Conservation (phyloP, 2,888 invertebrate species). For the Eudasyphora cyanicolor region DNA sequence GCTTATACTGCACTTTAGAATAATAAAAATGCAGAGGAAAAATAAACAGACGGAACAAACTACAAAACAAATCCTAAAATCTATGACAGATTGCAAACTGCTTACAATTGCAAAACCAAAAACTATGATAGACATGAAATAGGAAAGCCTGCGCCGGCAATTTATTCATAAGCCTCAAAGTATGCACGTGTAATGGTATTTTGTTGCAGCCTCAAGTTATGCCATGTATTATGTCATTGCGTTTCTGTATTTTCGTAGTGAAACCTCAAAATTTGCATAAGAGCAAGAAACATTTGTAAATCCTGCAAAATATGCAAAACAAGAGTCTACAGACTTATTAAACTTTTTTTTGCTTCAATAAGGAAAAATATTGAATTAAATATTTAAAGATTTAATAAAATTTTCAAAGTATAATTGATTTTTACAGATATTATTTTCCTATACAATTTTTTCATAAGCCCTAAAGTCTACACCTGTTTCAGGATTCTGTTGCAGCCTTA, state of each 20-base stretch:
- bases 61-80: neutral
- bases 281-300: neutral
- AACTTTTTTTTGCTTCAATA: too few relatives aligned
- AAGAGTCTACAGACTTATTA: neutral
- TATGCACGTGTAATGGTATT: conserved; percentile 11
- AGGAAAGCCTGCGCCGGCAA: neutral
- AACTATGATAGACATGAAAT: neutral
- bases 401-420: too few relatives aligned
- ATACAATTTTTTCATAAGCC: too few relatives aligned
- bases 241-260: too few relatives aligned
- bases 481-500: too few relatives aligned
- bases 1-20: neutral
- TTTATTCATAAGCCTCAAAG: conserved; percentile 10
- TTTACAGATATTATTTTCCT: too few relatives aligned
- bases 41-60: neutral
- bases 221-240: neutral
- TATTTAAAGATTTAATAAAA: too few relatives aligned
- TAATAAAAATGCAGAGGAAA: neutral
- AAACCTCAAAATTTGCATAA: neutral
- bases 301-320: neutral
- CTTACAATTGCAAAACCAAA: neutral
- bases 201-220: neutral
- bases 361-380: too few relatives aligned
- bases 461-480: too few relatives aligned
- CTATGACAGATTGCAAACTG: neutral